phyloP scores from a whole-genome alignment of 2,113 vertebrate genomes.

The Jaculus jaculus region DNA sequence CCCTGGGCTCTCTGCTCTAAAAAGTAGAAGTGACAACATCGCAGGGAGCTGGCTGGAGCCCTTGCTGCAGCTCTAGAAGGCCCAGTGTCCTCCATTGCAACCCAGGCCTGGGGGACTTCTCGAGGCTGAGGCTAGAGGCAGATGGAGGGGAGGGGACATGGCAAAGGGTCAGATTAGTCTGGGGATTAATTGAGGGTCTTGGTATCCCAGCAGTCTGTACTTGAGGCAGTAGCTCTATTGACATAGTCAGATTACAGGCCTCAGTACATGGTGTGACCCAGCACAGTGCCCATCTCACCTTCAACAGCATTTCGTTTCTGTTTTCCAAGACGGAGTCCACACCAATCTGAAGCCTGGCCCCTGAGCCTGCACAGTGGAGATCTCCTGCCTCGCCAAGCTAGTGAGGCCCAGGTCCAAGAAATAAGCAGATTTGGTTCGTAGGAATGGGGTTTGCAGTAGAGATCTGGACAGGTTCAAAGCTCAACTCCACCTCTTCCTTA shows the following conservation, averaged over 20 bases:
- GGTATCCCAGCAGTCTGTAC: background rate
- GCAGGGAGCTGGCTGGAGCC: background rate
- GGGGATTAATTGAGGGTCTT: conserved; percentile 55
- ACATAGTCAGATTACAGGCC: conserved; percentile 65
- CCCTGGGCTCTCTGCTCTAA: background rate
- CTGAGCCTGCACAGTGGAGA: background rate
- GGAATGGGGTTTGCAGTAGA: background rate
- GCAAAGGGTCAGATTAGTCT: conserved; percentile 52
- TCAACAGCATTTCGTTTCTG: background rate
- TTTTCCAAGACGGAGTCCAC: background rate
- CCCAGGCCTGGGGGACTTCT: background rate
- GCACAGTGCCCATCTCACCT: conserved; percentile 19
- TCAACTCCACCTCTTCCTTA: background rate
- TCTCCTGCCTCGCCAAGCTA: background rate
- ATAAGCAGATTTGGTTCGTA: background rate
- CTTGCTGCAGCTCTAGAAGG: background rate
- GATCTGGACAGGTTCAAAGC: conserved; percentile 1
- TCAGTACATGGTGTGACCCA: background rate
- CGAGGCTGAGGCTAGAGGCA: background rate
- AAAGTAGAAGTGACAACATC: background rate
- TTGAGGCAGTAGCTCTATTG: conserved; percentile 11
- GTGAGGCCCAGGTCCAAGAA: background rate
- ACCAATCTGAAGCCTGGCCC: background rate
- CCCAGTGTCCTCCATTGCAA: background rate
- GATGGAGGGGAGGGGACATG: background rate